A percentile compares a stretch with the other conserved stretches of the same genome.
These are phyloP conservation scores for Scarus forsteni DNA, from an alignment of 2,797 vertebrate species.

Conservation along the genomic window DNA sequence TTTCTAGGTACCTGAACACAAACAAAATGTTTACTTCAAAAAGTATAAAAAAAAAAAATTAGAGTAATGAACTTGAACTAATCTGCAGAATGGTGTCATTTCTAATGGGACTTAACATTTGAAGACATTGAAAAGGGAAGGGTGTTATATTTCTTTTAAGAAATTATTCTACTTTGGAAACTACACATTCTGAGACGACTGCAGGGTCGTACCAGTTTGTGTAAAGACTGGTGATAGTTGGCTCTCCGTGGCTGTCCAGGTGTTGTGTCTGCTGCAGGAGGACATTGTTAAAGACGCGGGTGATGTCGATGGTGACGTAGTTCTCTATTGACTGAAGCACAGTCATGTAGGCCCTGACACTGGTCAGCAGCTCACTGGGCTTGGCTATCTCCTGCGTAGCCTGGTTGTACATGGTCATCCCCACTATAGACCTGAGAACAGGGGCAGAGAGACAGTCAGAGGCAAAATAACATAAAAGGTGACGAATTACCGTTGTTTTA, in stretches of 20 bases:
- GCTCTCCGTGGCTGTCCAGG: conserved; percentile 98
- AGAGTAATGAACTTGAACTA: neutral
- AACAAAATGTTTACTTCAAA: neutral
- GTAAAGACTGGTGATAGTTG: conserved; percentile 98
- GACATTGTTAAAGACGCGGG: conserved; percentile 98
- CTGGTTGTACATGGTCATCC: conserved; percentile 99
- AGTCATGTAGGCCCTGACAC: conserved; percentile 98
- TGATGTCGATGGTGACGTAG: conserved; percentile 99
- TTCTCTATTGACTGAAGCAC: conserved; percentile 99
- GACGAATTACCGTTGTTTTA: too few species aligned
- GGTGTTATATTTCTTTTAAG: too few species aligned
- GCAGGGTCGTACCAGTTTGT: conserved; percentile 91
- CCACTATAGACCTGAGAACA: conserved; percentile 74
- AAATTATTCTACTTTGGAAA: neutral
- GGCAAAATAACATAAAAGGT: too few species aligned
- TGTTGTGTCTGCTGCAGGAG: conserved; percentile 99
- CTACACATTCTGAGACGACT: neutral
- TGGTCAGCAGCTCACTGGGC: conserved; percentile 97
- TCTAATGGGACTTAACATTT: too few species aligned
- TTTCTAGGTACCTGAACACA: conserved; percentile 94
- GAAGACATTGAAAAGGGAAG: too few species aligned
- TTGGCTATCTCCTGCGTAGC: conserved; percentile 99
- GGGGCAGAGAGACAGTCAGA: neutral
- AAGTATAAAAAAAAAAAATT: neutral
- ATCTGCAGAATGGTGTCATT: too few species aligned